A percentile compares a stretch with the other conserved stretches of the same genome.
These are phyloP conservation scores for Eupithecia dodoneata DNA, from an alignment of 2,888 invertebrate genomes.

Conservation along the genomic window DNA sequence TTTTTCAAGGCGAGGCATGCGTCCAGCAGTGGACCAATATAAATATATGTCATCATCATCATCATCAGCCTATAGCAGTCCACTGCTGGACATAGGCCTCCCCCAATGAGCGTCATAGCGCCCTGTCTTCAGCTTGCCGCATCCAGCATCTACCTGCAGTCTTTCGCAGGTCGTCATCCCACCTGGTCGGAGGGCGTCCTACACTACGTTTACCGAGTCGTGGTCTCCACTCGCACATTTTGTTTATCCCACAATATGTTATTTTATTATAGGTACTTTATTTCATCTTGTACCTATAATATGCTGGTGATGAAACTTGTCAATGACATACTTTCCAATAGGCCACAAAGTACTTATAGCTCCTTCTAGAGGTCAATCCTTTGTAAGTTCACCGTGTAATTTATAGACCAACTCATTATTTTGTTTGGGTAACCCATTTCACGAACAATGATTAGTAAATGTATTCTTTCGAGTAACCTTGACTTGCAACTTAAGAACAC, in stretches of 20 bases:
- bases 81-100: too few species aligned
- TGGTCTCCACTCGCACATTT: neutral
- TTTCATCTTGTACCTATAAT: constrained; percentile 29
- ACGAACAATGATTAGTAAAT: neutral
- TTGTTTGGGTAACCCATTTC: constrained; percentile 28
- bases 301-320: constrained; percentile 62
- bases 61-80: too few species aligned
- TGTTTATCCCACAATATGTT: constrained; percentile 29
- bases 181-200: too few species aligned
- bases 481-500: neutral
- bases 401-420: constrained; percentile 29
- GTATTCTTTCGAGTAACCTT: neutral
- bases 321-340: constrained; percentile 76
- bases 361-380: constrained; percentile 42
- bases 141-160: too few species aligned
- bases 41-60: too few species aligned
- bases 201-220: too few species aligned
- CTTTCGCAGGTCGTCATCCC: too few species aligned
- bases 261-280: constrained; percentile 26
- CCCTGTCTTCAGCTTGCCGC: too few species aligned
- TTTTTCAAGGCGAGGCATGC: too few species aligned
- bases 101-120: too few species aligned
- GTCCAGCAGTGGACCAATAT: too few species aligned
- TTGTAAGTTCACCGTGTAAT: constrained; percentile 25
- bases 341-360: constrained; percentile 51